Conservation (phyloP, 2,888 invertebrate species). For the Dicyrtomina minuta region DNA sequence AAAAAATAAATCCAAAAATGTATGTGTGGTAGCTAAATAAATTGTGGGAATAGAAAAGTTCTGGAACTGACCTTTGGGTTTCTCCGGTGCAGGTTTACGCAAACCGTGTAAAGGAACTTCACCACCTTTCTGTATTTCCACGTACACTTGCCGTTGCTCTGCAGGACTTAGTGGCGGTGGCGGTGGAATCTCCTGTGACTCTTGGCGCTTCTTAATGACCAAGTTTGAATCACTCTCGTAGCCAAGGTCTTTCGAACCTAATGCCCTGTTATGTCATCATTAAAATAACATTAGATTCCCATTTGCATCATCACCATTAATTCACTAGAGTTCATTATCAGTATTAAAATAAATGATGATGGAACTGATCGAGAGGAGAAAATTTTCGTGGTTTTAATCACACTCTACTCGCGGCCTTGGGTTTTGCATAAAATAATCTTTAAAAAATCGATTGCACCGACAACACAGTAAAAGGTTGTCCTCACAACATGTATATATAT, state of each 20-base stretch:
- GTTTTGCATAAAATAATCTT: too few species aligned
- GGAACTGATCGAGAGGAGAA: not conserved
- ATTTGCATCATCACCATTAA: not conserved
- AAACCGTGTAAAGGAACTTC: slow-evolving; percentile 92
- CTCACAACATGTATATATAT: too few species aligned
- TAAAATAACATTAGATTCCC: slow-evolving; percentile 1
- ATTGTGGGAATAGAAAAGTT: not conserved
- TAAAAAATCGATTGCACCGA: too few species aligned
- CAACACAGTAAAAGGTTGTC: too few species aligned
- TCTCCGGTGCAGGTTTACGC: slow-evolving; percentile 83
- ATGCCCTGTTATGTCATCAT: slow-evolving; percentile 34
- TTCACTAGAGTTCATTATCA: not conserved
- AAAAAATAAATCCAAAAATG: not conserved
- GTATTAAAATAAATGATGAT: not conserved
- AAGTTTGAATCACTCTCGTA: slow-evolving; percentile 89
- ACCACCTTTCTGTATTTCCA: slow-evolving; percentile 86
- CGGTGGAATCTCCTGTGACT: slow-evolving; percentile 58
- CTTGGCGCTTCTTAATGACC: slow-evolving; percentile 72
- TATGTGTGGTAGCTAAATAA: not conserved
- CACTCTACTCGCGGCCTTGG: not conserved
- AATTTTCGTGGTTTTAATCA: not conserved
- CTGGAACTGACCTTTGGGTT: slow-evolving; percentile 68
- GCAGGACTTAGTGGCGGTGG: slow-evolving; percentile 68
- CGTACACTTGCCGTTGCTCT: slow-evolving; percentile 82
- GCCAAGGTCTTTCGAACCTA: slow-evolving; percentile 75